Base-by-base conservation (phyloP, 2,113 vertebrate species). In the Isichthys henryi region DNA sequence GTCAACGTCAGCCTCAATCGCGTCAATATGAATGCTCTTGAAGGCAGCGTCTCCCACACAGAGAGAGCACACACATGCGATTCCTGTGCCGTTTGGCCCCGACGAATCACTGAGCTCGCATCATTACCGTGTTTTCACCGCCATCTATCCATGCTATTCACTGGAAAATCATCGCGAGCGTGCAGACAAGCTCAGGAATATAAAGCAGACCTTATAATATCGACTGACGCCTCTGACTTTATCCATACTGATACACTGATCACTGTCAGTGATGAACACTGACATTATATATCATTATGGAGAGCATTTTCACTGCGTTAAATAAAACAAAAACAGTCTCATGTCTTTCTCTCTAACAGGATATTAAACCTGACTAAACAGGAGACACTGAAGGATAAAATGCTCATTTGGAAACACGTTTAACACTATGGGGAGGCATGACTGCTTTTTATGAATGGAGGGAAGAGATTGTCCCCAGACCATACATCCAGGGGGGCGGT, bases 1-100 rank as follows among this genome's bases (percentile, higher is more conserved):
- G 48, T 88, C 39, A 74, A 17, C 50, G 45, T 87, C 56, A 86
- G 48, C 86, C 87, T 87, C 62, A 19, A 90, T 87, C 10, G 31
- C 43, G 49, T 87, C 48, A 77, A 77, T 23, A 50, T 50, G 43
- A 84, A 48, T 19, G 21, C 45, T 21, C 15, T 84, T 21, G 8
- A 48, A 46, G 7, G 35, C 45, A n/a, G 82, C 8, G 19, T 84
- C 19, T 48, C 19, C 43, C 39, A 45, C 15, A 13, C 88, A 49
- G 11, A 70, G 23, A 88, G n/a, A 52, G 46, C 70, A 17, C 39
- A 87, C 15, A 23, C 43, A 13, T 87, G 80, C 50, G 9, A 53
- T 56, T 58, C 39, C 17, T 8, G 15, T 52, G 15, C 39, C 77
- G 19, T 48, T 84, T 23, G 10, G 19, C 82, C 82, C 45, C 45